These are phyloP conservation scores for Agapornis canus DNA, from an alignment of 2,797 vertebrate species.

Conservation along the genomic window DNA sequence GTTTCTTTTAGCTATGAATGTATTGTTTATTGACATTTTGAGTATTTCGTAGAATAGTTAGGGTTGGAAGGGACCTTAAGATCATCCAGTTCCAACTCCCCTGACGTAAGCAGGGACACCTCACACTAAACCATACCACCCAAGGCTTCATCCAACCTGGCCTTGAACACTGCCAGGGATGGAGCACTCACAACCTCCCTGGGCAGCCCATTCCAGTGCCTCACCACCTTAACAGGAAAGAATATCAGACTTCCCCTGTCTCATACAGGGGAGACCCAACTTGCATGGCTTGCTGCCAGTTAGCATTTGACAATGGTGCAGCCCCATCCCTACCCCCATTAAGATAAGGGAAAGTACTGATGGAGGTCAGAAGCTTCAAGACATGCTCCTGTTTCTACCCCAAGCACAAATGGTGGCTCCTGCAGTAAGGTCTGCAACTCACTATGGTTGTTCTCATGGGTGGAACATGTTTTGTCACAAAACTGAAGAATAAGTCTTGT, in stretches of 20 bases:
- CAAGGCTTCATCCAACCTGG: no score
- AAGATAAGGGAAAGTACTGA: not conserved
- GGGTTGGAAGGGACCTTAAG: no score
- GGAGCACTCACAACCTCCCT: no score
- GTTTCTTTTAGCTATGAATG: no score
- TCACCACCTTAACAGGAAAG: no score
- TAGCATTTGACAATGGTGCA: not conserved
- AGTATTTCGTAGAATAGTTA: no score
- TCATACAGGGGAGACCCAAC: not conserved
- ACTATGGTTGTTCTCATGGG: not conserved
- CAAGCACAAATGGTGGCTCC: fast-evolving
- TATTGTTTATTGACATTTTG: no score
- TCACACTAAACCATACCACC: no score
- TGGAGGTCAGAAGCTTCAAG: not conserved
- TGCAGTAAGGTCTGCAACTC: not conserved
- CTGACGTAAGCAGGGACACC: no score
- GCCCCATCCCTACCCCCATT: not conserved
- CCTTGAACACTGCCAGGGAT: no score
- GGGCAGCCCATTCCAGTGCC: no score
- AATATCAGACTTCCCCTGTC: not conserved
- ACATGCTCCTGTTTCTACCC: fast-evolving
- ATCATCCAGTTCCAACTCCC: no score
- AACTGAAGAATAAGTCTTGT: not conserved
- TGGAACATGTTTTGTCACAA: not conserved
- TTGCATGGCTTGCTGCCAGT: not conserved